phyloP scores from a whole-genome alignment of 2,113 vertebrate genomes.

The Hassar affinis region DNA sequence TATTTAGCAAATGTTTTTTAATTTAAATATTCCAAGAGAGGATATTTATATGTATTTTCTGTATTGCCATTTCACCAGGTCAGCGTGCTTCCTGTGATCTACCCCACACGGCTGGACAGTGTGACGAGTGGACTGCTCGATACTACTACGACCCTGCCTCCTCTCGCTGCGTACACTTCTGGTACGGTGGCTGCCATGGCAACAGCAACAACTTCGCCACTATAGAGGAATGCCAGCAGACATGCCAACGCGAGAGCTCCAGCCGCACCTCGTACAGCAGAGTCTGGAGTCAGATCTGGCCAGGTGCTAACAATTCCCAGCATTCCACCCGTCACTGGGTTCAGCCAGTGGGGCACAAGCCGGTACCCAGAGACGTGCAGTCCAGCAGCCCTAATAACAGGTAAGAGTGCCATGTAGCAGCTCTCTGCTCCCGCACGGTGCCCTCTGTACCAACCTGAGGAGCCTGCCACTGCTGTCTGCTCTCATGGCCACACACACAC shows the following conservation, averaged over 20 bases:
- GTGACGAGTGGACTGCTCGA: slow-evolving; percentile 78
- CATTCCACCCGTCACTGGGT: slow-evolving; percentile 60
- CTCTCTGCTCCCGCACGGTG: neutral
- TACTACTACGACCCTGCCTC: slow-evolving; percentile 84
- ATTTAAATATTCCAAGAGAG: neutral
- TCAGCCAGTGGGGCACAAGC: slow-evolving; percentile 48
- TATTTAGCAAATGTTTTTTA: neutral
- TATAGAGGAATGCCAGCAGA: slow-evolving; percentile 78
- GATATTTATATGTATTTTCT: slow-evolving; percentile 17
- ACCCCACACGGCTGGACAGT: slow-evolving; percentile 83
- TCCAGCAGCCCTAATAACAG: slow-evolving; percentile 64
- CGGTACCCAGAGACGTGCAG: slow-evolving; percentile 55
- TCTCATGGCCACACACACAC: neutral
- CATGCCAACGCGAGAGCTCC: slow-evolving; percentile 68
- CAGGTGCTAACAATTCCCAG: slow-evolving; percentile 57
- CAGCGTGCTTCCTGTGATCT: slow-evolving; percentile 81
- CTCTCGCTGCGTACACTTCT: slow-evolving; percentile 87
- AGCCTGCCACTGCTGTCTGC: slow-evolving; percentile 17
- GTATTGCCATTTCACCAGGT: slow-evolving; percentile 59
- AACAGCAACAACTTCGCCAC: slow-evolving; percentile 89
- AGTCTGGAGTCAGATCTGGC: slow-evolving; percentile 24
- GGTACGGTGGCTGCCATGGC: slow-evolving; percentile 90
- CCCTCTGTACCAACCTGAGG: slow-evolving; percentile 22
- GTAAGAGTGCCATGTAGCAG: slow-evolving; percentile 63
- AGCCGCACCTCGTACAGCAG: slow-evolving; percentile 50